phyloP scores from a whole-genome alignment of 2,113 vertebrate species.

The Corydoras sp. region DNA sequence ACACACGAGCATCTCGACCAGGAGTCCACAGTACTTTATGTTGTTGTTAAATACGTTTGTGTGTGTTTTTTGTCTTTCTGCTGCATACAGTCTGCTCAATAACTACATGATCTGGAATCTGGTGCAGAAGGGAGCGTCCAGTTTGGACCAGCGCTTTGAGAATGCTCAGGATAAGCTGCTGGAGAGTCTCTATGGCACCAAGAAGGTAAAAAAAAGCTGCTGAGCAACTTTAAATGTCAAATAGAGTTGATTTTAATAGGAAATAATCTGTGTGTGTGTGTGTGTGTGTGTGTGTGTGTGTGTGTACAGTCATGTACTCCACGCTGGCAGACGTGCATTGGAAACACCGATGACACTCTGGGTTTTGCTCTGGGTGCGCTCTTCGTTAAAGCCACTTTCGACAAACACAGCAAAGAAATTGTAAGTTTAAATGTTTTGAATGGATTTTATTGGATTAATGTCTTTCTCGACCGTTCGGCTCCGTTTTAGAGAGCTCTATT shows the following conservation, averaged over 20 bases:
- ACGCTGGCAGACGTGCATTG: conserved; percentile 96
- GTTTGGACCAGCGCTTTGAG: conserved; percentile 90
- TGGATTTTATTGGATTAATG: not conserved
- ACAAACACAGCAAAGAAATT: conserved; percentile 90
- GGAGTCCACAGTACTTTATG: too few species aligned
- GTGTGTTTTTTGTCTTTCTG: not conserved
- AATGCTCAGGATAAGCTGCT: conserved; percentile 89
- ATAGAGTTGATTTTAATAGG: too few species aligned
- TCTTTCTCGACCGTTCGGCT: too few species aligned
- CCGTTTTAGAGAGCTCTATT: too few species aligned
- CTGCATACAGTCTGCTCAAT: conserved; percentile 74
- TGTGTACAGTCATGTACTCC: conserved; percentile 81
- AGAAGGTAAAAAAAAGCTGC: conserved; percentile 72
- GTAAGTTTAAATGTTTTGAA: conserved; percentile 64
- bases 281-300: conserved; percentile 7
- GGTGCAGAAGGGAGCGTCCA: conserved; percentile 86
- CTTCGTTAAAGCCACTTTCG: conserved; percentile 93
- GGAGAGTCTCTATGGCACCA: conserved; percentile 90
- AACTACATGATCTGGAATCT: conserved; percentile 98
- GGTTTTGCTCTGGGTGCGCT: conserved; percentile 93
- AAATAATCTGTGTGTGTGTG: too few species aligned
- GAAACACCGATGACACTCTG: conserved; percentile 88
- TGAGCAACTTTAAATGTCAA: not conserved
- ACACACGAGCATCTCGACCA: too few species aligned
- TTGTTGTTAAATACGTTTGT: too few species aligned